Base-by-base conservation (phyloP, 2,113 vertebrate genomes). In the Sylvia atricapilla region DNA sequence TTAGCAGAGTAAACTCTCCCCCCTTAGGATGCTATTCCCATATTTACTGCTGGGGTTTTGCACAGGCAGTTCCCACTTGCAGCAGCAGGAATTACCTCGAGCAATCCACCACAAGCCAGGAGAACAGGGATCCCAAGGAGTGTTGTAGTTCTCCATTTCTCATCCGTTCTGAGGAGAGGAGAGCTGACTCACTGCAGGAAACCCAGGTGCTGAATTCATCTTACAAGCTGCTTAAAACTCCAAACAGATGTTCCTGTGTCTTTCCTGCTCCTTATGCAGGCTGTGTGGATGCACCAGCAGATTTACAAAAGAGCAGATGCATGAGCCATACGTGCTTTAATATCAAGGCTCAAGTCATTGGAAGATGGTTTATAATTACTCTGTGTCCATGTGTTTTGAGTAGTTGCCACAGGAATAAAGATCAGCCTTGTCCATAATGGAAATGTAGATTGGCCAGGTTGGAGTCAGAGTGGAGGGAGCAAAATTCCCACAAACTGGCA, bases 141-240 rank as follows among this genome's bases (percentile, higher is more conserved):
- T 4, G 25, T 16, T 87, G 81, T 30, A 43, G 76, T 75, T 79
- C 67, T 76, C 39, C 28, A 56, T 33, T 59, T 62, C 90, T 89
- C 73, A 30, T 50, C 37, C 2, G 1, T 5, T 24, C 60, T 8
- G 8, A 93, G 84, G 73, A 94, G 72, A 92, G 31, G 22, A 74
- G 37, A 77, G 83, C 46, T 6, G 52, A 60, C 24, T 75, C 91
- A 90, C 94, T 11, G 8, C 90, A 93, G 93, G 96, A 59, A 84
- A 82, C 64, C 84, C 94, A 93, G 94, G 94, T 95, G 92, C 81
- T 76, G 82, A 88, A 92, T 96, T 92, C 84, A 67, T 93, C 43
- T 96, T 89, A 97, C 91, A 96, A 97, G 93, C 89, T 97, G 88
- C 87, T 95, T 95, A 52, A 97, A 95, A 97, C 78, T 95, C 93